Percentiles rank a stretch among this genome's conserved stretches.
These are phyloP conservation scores for Pelagia noctiluca DNA, from an alignment of 30 jellyfish, hydroid and myxozoan genomes.

Conservation along the genomic window DNA sequence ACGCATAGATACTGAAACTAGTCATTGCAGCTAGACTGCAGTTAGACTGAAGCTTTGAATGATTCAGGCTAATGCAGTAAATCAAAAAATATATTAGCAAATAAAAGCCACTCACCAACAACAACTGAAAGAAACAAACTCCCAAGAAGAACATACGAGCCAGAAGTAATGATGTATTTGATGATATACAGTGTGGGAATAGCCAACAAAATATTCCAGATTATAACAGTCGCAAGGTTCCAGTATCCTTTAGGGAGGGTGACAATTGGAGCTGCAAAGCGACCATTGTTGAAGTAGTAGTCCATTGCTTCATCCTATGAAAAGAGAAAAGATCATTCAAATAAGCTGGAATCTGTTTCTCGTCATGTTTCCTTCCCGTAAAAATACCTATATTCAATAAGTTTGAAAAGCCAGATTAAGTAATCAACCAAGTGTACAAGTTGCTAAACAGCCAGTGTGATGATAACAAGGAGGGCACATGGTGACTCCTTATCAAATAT, in stretches of 20 bases:
- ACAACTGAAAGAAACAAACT: neutral
- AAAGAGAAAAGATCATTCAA: neutral
- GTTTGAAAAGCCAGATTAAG: too few species aligned
- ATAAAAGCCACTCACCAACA: constrained; percentile 44
- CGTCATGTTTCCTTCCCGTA: too few species aligned
- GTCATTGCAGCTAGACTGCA: too few species aligned
- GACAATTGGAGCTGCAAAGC: constrained; percentile 66
- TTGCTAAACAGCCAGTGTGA: too few species aligned
- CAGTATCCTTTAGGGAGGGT: constrained; percentile 44
- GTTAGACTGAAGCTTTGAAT: constrained; percentile 69
- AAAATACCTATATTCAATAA: too few species aligned
- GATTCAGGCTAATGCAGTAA: constrained; percentile 84
- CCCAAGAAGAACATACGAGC: constrained; percentile 35
- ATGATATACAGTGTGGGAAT: constrained; percentile 19
- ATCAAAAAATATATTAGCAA: too few species aligned
- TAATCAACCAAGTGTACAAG: too few species aligned
- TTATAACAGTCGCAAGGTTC: constrained; percentile 43
- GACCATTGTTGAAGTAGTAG: constrained; percentile 47
- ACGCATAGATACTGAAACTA: constrained; percentile 50
- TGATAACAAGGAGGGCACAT: too few species aligned
- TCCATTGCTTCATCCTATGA: constrained; percentile 72
- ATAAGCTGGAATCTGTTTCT: neutral
- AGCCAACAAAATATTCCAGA: constrained; percentile 32
- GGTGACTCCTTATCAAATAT: too few species aligned
- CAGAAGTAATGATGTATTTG: constrained; percentile 28